Percentiles rank a stretch among this genome's conserved stretches.
Conservation (phyloP, 2,888 invertebrate genomes). For the Chirona hameri region DNA sequence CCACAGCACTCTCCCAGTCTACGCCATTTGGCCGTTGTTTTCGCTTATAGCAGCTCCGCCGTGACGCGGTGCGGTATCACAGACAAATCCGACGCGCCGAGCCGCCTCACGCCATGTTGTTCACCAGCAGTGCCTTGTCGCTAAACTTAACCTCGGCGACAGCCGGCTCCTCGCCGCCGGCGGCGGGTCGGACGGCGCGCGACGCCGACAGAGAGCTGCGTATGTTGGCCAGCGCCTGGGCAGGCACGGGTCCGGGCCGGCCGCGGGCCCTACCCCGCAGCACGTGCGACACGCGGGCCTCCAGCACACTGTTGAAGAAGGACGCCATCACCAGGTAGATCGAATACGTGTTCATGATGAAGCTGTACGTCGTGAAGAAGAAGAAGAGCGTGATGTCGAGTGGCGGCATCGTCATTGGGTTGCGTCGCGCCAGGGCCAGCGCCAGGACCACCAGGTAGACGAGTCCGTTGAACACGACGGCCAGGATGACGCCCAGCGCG, state of each 20-base stretch:
- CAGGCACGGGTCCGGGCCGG: neutral
- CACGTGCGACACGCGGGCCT: neutral
- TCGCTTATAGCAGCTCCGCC: too few species aligned
- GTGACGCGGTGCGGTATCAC: too few species aligned
- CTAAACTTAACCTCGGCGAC: neutral
- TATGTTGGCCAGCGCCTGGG: constrained; percentile 8
- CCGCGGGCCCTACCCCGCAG: neutral
- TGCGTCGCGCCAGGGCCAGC: constrained; percentile 4
- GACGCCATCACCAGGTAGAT: constrained; percentile 28
- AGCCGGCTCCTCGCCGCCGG: neutral
- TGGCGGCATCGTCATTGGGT: neutral
- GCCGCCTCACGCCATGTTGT: neutral
- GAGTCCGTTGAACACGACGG: constrained; percentile 22
- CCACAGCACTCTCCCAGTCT: too few species aligned
- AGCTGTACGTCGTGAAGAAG: constrained; percentile 9
- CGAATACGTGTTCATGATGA: constrained; percentile 12
- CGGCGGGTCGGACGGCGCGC: neutral
- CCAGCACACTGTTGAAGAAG: constrained; percentile 23
- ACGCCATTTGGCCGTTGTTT: too few species aligned
- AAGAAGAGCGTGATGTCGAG: neutral
- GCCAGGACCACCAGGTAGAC: constrained; percentile 8
- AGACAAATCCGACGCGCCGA: neutral
- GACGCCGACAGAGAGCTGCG: neutral
- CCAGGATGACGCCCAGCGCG: neutral
- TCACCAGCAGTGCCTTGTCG: neutral